Evolutionary conservation across 2,888 invertebrate genomes (phyloP), one percentile per base, ranked within the genome.

Genomic region (Sipha maydis): DNA sequence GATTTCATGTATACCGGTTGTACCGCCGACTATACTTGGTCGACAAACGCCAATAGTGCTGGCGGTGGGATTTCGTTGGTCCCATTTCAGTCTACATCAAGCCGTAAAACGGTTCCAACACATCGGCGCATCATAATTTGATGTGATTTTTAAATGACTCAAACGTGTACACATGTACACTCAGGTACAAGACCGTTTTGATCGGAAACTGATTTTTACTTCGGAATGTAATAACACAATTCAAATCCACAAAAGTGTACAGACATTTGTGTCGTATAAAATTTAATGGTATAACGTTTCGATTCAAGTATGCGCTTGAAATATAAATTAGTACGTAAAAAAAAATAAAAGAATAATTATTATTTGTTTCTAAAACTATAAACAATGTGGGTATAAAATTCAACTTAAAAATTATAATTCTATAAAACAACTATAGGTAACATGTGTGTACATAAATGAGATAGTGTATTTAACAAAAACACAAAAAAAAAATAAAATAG

Each of bases 361-460:
- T 25, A 61, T 61, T 61, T 61, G 19, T 61, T 61, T 56, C 34
- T 73, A 83, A 83, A 73, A 56, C n/a, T 56, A 73, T 56, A n/a
- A 25, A 73, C 4, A 38, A 76, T 76, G 34, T 48, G 61, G 41
- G 67, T 41, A 67, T 71, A 31, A 71, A 71, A 71, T 71, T 31
- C n/a, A 71, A 71, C 31, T 71, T 34, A 61, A 9, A 38, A 34
- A 75, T 54, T 38, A 75, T 28, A 28, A 71, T 28, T 7, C 28
- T 48, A 83, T 83, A 83, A 83, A 73, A 71, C 48, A 75, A 82
- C 54, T 67, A 48, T 85, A 67, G 84, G 67, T 85, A 85, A 77
- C 76, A 77, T 84, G 14, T 76, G 56, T 61, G 41, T 41, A 28
- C 38, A 34, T 61, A 67, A 28, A 61, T 25, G 48, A 84, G 31